These are phyloP conservation scores for Lacerta agilis DNA, from an alignment of 2,797 vertebrate species.

Conservation along the genomic window DNA sequence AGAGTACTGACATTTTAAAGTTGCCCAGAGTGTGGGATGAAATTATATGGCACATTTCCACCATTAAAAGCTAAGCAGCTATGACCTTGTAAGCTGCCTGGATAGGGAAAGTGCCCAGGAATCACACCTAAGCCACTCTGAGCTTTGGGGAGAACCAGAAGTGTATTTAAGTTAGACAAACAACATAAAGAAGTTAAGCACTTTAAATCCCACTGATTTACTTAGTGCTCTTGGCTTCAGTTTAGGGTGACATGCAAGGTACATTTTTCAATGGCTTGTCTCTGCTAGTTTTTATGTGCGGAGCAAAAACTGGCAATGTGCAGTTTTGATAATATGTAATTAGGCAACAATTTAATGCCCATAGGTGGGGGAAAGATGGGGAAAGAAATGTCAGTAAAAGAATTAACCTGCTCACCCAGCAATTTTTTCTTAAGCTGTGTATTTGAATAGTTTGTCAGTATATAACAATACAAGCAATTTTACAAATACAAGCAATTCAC, in stretches of 20 bases:
- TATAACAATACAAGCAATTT: slow-evolving; percentile 75
- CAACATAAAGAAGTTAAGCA: background rate
- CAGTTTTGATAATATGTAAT: slow-evolving; percentile 68
- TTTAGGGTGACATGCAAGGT: background rate
- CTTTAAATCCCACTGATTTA: background rate
- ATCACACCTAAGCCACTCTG: background rate
- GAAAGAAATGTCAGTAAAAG: slow-evolving; percentile 59
- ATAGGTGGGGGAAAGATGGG: fast-evolving
- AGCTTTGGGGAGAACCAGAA: background rate
- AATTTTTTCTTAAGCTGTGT: slow-evolving; percentile 63
- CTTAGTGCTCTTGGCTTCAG: no score
- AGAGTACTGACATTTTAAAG: background rate
- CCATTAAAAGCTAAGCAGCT: background rate
- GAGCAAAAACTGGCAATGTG: slow-evolving; percentile 45
- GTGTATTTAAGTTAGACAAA: background rate
- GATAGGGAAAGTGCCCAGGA: background rate
- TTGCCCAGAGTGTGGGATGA: background rate
- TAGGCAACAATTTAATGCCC: slow-evolving; percentile 71
- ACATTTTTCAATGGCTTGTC: slow-evolving; percentile 15
- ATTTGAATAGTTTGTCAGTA: slow-evolving; percentile 64
- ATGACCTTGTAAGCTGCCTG: background rate
- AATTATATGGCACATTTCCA: background rate
- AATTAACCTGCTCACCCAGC: slow-evolving; percentile 61
- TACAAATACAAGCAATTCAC: slow-evolving; percentile 65
- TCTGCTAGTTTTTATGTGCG: slow-evolving; percentile 50